phyloP scores from a whole-genome alignment of 1,140 invertebrate species.

The Popillia japonica region DNA sequence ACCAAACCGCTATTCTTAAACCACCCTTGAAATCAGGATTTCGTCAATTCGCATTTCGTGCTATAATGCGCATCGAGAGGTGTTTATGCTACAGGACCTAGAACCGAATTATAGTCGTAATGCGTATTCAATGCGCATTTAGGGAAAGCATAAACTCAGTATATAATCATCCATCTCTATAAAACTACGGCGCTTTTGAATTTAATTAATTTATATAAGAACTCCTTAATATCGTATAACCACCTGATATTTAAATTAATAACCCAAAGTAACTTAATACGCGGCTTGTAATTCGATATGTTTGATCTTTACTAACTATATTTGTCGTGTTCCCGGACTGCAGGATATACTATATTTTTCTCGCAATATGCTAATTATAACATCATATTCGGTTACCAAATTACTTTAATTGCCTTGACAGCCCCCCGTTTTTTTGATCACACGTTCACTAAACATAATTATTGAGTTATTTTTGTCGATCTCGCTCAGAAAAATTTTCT shows the following conservation, averaged over 20 bases:
- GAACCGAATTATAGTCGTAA: too few relatives aligned
- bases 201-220: neutral
- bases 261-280: neutral
- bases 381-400: constrained; percentile 10
- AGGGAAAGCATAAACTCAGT: too few relatives aligned
- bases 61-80: too few relatives aligned
- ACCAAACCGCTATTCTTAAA: too few relatives aligned
- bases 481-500: neutral
- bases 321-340: constrained; percentile 1
- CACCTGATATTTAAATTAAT: constrained; percentile 12
- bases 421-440: neutral
- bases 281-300: neutral
- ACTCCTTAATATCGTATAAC: neutral
- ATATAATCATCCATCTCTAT: too few relatives aligned
- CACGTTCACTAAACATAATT: neutral
- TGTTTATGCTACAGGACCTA: too few relatives aligned
- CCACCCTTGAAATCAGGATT: too few relatives aligned
- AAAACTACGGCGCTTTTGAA: neutral
- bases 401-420: constrained; percentile 3
- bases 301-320: constrained; percentile 6
- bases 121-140: too few relatives aligned
- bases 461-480: constrained; percentile 12
- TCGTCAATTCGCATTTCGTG: too few relatives aligned
- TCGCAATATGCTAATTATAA: constrained; percentile 11
- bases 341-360: neutral